These are phyloP conservation scores for Pemphredon lugubris DNA, from an alignment of 2,888 invertebrate genomes.

Conservation along the genomic window DNA sequence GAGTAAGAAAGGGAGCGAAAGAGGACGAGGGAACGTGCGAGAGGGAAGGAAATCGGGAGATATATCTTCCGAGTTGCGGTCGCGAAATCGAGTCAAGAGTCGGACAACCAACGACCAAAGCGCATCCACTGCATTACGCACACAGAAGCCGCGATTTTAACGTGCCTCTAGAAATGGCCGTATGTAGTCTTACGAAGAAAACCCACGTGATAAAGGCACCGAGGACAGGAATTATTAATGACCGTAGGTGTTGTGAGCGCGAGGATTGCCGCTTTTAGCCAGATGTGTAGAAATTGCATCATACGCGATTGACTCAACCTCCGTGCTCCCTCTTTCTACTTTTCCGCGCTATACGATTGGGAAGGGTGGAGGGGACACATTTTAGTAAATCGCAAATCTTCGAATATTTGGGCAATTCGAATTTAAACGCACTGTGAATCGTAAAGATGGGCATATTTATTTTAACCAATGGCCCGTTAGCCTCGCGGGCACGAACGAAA, in stretches of 20 bases:
- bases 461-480: no score
- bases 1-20: constrained; percentile 43
- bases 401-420: no score
- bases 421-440: no score
- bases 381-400: neutral
- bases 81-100: constrained; percentile 77
- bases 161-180: constrained; percentile 66
- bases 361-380: no score
- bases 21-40: constrained; percentile 49
- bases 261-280: constrained; percentile 52
- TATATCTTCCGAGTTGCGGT: constrained; percentile 75
- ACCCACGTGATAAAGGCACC: constrained; percentile 40
- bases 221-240: constrained; percentile 57
- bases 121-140: constrained; percentile 77
- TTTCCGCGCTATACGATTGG: neutral
- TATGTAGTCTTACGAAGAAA: constrained; percentile 38
- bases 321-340: neutral
- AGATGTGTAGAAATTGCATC: constrained; percentile 43
- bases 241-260: constrained; percentile 40
- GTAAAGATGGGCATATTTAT: no score
- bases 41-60: constrained; percentile 68
- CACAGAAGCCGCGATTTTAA: constrained; percentile 74
- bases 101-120: constrained; percentile 69
- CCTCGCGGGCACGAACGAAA: constrained; percentile 6
- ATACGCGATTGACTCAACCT: constrained; percentile 32